Percentiles rank a stretch among this genome's conserved stretches.
Conservation (phyloP, 2,888 invertebrate species). For the Autographa pulchrina region DNA sequence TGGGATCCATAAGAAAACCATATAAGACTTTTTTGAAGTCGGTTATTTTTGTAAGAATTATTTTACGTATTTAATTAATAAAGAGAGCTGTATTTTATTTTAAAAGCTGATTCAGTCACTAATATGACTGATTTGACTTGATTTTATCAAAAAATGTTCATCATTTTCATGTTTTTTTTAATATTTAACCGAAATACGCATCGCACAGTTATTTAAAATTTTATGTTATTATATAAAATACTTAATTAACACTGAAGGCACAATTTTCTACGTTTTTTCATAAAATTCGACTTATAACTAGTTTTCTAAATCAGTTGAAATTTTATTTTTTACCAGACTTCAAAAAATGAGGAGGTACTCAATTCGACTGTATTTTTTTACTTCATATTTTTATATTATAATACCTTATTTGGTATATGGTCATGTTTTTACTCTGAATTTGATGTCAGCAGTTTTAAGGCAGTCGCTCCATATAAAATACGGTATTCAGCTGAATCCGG, state of each 20-base stretch:
- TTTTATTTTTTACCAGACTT: not conserved
- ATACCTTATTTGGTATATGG: not conserved
- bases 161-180: not conserved
- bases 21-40: too few relatives aligned
- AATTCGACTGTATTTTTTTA: too few relatives aligned
- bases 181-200: not conserved
- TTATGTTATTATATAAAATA: constrained; percentile 29
- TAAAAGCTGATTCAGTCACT: too few relatives aligned
- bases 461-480: too few relatives aligned
- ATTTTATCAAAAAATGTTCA: too few relatives aligned
- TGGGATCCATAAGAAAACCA: too few relatives aligned
- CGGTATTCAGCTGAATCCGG: too few relatives aligned
- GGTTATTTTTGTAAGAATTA: too few relatives aligned
- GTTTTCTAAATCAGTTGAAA: constrained; percentile 24
- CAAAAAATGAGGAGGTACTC: too few relatives aligned
- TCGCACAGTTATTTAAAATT: constrained; percentile 36
- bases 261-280: constrained; percentile 18
- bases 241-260: constrained; percentile 37
- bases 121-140: too few relatives aligned
- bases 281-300: constrained; percentile 26
- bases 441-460: not conserved
- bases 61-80: too few relatives aligned
- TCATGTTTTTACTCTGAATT: not conserved
- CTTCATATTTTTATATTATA: not conserved
- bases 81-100: too few relatives aligned